A percentile compares a stretch with the other conserved stretches of the same genome.
Conservation (phyloP, 1,140 invertebrate genomes). For the Tenebrio molitor region DNA sequence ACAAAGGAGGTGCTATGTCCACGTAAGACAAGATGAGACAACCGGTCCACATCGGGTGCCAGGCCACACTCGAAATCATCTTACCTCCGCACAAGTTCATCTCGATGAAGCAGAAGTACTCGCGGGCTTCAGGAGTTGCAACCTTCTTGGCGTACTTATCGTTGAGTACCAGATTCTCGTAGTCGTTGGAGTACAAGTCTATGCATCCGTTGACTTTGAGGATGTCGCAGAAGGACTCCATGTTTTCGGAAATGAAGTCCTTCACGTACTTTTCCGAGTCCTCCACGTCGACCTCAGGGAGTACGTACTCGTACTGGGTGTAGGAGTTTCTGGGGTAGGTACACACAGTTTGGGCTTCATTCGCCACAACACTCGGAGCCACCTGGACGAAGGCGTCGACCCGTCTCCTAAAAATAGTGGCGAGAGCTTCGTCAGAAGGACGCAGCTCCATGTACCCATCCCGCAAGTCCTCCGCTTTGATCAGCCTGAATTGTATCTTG, state of each 20-base stretch:
- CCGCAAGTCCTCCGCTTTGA: conserved; percentile 70
- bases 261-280: conserved; percentile 41
- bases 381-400: conserved; percentile 71
- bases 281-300: conserved; percentile 24
- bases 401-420: conserved; percentile 71
- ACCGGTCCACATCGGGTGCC: conserved; percentile 79
- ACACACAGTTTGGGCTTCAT: conserved; percentile 75
- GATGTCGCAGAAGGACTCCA: conserved; percentile 64
- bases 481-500: conserved; percentile 66
- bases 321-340: conserved; percentile 65
- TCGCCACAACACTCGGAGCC: conserved; percentile 65
- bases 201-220: conserved; percentile 72
- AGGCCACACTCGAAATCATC: conserved; percentile 75
- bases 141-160: background rate
- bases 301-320: conserved; percentile 72
- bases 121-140: conserved; percentile 65
- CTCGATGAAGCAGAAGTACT: conserved; percentile 75
- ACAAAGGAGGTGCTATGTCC: conserved; percentile 64
- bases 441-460: conserved; percentile 78
- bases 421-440: conserved; percentile 69
- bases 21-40: conserved; percentile 76
- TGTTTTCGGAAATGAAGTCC: conserved; percentile 56
- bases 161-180: conserved; percentile 59
- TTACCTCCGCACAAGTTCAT: conserved; percentile 72
- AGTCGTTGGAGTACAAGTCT: conserved; percentile 78